Evolutionary conservation across 2,113 vertebrate species (phyloP).

Genomic region (Dipodomys spectabilis): DNA sequence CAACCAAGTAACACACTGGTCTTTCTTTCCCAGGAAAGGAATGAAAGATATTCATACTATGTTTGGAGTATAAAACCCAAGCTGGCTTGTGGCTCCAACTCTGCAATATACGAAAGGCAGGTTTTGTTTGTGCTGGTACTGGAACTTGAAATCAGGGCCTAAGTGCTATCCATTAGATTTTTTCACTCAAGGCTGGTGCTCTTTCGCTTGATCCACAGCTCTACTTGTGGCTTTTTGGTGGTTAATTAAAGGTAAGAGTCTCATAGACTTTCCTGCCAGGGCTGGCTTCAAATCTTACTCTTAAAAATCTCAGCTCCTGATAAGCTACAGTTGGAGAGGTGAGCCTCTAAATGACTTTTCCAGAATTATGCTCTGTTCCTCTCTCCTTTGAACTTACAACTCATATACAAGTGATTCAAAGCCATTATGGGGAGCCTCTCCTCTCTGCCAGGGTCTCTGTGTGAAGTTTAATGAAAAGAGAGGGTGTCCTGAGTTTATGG

Average conservation of each 20-base stretch:
- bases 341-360: background rate
- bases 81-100: background rate
- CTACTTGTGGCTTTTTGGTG: too few relatives aligned
- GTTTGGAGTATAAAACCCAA: constrained; percentile 13
- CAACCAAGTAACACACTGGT: background rate
- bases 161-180: too few relatives aligned
- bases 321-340: too few relatives aligned
- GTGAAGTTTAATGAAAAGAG: background rate
- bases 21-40: background rate
- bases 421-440: background rate
- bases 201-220: too few relatives aligned
- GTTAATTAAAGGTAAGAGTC: too few relatives aligned
- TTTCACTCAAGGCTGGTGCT: too few relatives aligned
- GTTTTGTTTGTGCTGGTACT: too few relatives aligned
- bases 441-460: background rate
- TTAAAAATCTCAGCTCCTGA: too few relatives aligned
- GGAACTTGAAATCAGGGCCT: too few relatives aligned
- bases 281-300: too few relatives aligned
- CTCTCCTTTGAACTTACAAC: background rate
- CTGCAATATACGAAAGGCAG: background rate
- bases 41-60: background rate
- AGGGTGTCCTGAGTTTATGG: background rate
- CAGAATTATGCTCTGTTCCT: background rate
- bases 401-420: background rate
- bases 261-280: too few relatives aligned